Base-by-base conservation (phyloP, 2,888 invertebrate species). In the Cephalotes varians region DNA sequence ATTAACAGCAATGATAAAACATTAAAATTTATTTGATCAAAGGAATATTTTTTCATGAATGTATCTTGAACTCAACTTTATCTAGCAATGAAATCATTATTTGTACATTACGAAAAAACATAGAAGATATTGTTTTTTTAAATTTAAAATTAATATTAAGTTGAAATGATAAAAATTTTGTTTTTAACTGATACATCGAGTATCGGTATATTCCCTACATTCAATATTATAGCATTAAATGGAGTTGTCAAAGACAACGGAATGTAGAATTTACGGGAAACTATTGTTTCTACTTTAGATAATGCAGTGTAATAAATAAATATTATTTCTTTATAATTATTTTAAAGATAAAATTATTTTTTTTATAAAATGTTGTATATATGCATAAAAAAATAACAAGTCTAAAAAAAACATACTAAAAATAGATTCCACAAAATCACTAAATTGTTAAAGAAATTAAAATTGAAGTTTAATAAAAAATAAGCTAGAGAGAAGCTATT, bases 191-290 rank as follows among this genome's bases (percentile, higher is more conserved):
- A 51, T 25, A 49, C 12, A 21, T 40, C 34, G 44, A 10, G 3
- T n/a, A 31, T 79, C n/a, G 69, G 44, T 67, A 77, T 44, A 44
- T 47, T 79, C 34, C 18, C 69, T 15, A 0, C 37, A 0, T 62
- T 69, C 2, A 56, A 56, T 25, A 69, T 34, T 25, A 10, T 34
- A 54, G 6, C 18, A n/a, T 51, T 12, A n/a, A 51, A 15, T 7
- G 51, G 7, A 40, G 54, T 1, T 15, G 12, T 2, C 9, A 31
- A 1, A 44, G 18, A 5, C 9, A 28, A 64, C 5, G 25, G 15
- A 15, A n/a, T 28, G 2, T 1, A n/a, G 12, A 21, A 56, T 47
- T 4, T 56, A 15, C 1, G 18, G 37, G 10, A 37, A 76, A 54
- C 40, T 76, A 21, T 54, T 28, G 0, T 76, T 76, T 25, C 56